A percentile compares a stretch with the other conserved stretches of the same genome.
Evolutionary conservation across 2,113 vertebrate genomes (phyloP).

Genomic region (Bagarius yarrelli): DNA sequence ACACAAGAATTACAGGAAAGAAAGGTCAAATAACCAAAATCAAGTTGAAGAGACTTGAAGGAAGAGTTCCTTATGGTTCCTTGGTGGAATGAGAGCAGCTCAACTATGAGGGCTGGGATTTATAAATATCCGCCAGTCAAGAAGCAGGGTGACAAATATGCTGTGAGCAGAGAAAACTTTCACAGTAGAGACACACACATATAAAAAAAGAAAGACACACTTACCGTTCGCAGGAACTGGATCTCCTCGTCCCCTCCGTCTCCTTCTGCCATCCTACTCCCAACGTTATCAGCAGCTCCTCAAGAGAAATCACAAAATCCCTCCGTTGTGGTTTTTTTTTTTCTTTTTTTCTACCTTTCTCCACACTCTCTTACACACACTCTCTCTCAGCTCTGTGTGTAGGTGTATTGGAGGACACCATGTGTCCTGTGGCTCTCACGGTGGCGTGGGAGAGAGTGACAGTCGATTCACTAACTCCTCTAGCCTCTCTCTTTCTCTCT

Average conservation of each 20-base stretch:
- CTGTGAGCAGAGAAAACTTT: conserved; percentile 12
- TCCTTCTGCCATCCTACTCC: conserved; percentile 85
- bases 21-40: conserved; percentile 61
- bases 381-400: conserved; percentile 63
- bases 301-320: conserved; percentile 66
- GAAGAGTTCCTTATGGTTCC: background rate
- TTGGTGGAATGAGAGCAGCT: conserved; percentile 11
- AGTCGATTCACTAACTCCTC: conserved; percentile 54
- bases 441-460: conserved; percentile 71
- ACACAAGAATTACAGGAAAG: conserved; percentile 15
- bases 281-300: conserved; percentile 70
- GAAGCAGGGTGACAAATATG: background rate
- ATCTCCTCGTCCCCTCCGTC: conserved; percentile 91
- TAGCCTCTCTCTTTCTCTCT: conserved; percentile 25
- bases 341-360: conserved; percentile 39
- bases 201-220: conserved; percentile 61
- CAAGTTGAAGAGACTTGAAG: conserved; percentile 29
- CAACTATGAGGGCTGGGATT: conserved; percentile 17
- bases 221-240: conserved; percentile 89
- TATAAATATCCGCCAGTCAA: conserved; percentile 22
- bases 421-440: conserved; percentile 72
- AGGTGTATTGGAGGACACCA: conserved; percentile 73
- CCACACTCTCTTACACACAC: conserved; percentile 55
- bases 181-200: background rate
- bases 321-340: conserved; percentile 51